Percentiles rank a stretch among this genome's conserved stretches.
phyloP scores from a whole-genome alignment of 2,888 invertebrate species.

The Carterocephalus palaemon region DNA sequence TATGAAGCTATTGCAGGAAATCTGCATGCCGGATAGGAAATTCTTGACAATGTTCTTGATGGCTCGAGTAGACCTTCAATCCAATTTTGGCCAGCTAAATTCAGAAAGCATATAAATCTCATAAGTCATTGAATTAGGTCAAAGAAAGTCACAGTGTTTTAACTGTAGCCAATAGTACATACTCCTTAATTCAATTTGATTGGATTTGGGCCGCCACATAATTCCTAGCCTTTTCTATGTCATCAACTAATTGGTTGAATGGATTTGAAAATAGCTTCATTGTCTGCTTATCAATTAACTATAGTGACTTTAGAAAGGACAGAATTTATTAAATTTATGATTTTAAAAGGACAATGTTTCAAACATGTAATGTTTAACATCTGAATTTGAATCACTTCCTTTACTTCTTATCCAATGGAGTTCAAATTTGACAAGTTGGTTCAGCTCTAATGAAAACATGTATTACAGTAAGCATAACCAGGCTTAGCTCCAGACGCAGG shows the following conservation, averaged over 20 bases:
- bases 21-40: no score
- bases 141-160: background rate
- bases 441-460: no score
- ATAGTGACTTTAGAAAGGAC: background rate
- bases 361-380: no score
- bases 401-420: no score
- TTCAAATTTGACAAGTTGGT: no score
- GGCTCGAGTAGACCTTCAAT: no score
- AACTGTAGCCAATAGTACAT: background rate
- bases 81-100: slow-evolving; percentile 19
- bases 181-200: background rate
- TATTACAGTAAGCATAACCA: no score
- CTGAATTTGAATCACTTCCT: no score
- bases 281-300: background rate
- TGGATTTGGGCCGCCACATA: background rate
- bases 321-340: background rate
- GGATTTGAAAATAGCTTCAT: no score
- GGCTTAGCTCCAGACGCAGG: no score
- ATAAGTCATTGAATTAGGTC: background rate
- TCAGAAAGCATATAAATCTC: background rate
- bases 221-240: slow-evolving; percentile 3
- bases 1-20: no score
- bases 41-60: no score
- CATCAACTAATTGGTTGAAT: background rate
- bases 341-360: background rate